These are phyloP conservation scores for Sminthurides aquaticus DNA, from an alignment of 2,888 invertebrate species.

Conservation along the genomic window DNA sequence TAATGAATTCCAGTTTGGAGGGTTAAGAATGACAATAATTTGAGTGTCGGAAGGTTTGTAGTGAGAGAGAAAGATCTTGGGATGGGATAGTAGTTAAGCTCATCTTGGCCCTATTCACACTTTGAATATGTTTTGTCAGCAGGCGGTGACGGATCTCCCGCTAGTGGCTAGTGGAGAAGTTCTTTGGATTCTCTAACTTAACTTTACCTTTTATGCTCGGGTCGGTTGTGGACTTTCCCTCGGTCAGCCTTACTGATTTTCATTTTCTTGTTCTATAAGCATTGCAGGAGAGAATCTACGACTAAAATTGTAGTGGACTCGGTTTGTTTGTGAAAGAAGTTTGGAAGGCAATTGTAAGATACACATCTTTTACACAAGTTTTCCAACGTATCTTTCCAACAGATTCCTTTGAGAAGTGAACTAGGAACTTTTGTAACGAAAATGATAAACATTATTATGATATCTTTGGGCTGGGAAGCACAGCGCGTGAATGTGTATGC, in stretches of 20 bases:
- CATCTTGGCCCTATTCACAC: background rate
- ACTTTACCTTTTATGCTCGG: too few species aligned
- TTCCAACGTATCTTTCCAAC: background rate
- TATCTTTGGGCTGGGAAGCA: background rate
- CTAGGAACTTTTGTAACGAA: background rate
- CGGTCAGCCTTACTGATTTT: too few species aligned
- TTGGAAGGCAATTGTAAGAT: too few species aligned
- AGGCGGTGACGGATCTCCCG: slow-evolving; percentile 4
- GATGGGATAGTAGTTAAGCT: background rate
- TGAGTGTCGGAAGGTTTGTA: background rate
- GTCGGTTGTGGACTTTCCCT: too few species aligned
- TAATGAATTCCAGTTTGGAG: background rate
- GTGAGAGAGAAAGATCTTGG: background rate
- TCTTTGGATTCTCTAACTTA: too few species aligned
- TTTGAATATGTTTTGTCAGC: slow-evolving; percentile 7
- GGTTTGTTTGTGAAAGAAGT: too few species aligned
- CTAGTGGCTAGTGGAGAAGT: too few species aligned
- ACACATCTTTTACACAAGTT: too few species aligned
- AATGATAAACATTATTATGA: background rate
- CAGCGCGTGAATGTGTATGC: background rate
- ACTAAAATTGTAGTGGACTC: too few species aligned
- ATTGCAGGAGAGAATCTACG: too few species aligned
- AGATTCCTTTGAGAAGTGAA: background rate
- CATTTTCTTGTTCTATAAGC: too few species aligned
- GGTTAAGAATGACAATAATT: slow-evolving; percentile 6